Evolutionary conservation across 2,113 vertebrate genomes (phyloP).

Genomic region (Anoplopoma fimbria): DNA sequence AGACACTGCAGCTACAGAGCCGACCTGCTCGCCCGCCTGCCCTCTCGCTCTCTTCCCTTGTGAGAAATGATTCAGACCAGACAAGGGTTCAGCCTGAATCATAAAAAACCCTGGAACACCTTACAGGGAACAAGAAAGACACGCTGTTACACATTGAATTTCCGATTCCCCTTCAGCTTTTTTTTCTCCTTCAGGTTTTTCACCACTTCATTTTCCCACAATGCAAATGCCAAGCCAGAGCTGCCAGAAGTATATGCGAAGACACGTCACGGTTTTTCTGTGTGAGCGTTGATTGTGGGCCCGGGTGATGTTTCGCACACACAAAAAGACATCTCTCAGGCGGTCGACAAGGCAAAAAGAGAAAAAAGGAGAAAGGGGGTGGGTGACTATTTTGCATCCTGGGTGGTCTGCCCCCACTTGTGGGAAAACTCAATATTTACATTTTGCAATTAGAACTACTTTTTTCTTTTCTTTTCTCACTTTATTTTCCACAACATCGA

Average conservation of each 20-base stretch:
- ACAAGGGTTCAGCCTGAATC: conserved; percentile 51
- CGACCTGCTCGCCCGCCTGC: conserved; percentile 51
- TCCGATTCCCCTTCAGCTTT: conserved; percentile 6
- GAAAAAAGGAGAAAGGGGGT: conserved; percentile 75
- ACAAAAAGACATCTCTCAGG: conserved; percentile 82
- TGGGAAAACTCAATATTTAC: conserved; percentile 92
- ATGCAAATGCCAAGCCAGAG: conserved; percentile 64
- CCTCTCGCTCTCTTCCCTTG: conserved; percentile 65
- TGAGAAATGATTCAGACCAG: conserved; percentile 70
- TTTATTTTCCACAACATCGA: conserved; percentile 86
- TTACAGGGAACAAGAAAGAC: conserved; percentile 58
- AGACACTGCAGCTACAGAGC: conserved; percentile 75
- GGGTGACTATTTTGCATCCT: conserved; percentile 87
- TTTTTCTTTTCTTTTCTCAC: conserved; percentile 77
- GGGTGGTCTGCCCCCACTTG: conserved; percentile 88
- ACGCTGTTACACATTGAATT: conserved; percentile 26
- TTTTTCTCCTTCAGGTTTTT: conserved; percentile 48
- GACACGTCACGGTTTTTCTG: conserved; percentile 69
- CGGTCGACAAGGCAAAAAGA: conserved; percentile 78
- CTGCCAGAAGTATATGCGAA: conserved; percentile 77
- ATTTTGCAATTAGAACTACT: conserved; percentile 88
- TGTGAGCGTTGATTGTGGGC: conserved; percentile 76
- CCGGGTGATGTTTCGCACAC: conserved; percentile 81
- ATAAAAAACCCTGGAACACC: conserved; percentile 57
- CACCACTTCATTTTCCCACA: conserved; percentile 75